phyloP scores from a whole-genome alignment of 2,797 vertebrate species.

The Urosaurus nigricauda region DNA sequence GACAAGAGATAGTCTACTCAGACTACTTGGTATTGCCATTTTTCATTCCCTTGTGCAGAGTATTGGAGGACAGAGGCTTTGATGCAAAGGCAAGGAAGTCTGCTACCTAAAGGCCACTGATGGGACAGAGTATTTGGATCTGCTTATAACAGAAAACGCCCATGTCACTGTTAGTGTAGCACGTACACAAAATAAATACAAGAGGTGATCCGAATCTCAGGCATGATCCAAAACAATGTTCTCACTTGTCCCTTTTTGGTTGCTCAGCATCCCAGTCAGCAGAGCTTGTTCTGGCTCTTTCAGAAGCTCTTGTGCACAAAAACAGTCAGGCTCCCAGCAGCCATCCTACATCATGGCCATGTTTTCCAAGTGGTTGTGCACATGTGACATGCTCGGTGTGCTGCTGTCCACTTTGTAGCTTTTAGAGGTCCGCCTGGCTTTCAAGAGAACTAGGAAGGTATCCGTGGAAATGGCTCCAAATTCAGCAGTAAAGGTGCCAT shows the following conservation, averaged over 20 bases:
- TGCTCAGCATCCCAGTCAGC: constrained; percentile 19
- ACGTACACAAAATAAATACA: accelerated
- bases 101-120: neutral
- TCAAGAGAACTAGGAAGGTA: constrained; percentile 90
- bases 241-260: neutral
- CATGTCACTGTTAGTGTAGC: accelerated
- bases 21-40: neutral
- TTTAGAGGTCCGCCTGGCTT: constrained; percentile 76
- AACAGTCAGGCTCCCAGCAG: constrained; percentile 40
- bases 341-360: constrained; percentile 86
- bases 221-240: constrained; percentile 17
- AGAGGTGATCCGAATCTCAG: neutral
- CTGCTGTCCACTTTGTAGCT: constrained; percentile 80
- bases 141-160: neutral
- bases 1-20: neutral
- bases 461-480: constrained; percentile 94
- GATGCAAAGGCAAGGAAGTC: neutral
- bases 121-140: neutral
- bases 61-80: neutral
- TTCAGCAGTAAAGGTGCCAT: constrained; percentile 96
- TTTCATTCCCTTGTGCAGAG: neutral
- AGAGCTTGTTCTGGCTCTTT: neutral
- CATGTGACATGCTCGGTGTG: constrained; percentile 84
- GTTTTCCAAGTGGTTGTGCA: constrained; percentile 90
- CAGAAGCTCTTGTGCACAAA: neutral